Percentiles rank a stretch among this genome's conserved stretches.
Evolutionary conservation across 2,113 vertebrate species (phyloP).

Genomic region (Myrmophylax atrothorax): DNA sequence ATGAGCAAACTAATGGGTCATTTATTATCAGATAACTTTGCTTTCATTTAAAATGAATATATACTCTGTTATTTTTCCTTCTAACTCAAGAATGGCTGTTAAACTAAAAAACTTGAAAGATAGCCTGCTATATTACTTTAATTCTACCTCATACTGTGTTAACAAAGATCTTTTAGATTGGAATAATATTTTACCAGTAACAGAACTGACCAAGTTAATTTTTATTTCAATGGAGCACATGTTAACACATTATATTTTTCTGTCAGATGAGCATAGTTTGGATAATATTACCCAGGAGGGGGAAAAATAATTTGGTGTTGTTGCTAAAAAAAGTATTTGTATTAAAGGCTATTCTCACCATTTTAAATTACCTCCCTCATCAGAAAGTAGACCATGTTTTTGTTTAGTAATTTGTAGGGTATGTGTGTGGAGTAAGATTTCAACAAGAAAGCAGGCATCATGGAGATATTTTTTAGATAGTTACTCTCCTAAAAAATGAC

Average conservation of each 20-base stretch:
- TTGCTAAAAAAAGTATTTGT: neutral
- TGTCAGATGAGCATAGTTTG: neutral
- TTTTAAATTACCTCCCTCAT: neutral
- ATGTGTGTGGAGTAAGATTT: neutral
- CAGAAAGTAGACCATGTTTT: neutral
- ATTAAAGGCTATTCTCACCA: fast-evolving
- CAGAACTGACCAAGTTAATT: neutral
- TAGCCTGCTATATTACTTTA: neutral
- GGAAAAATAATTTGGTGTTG: fast-evolving
- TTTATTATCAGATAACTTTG: constrained; percentile 59
- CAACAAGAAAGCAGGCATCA: neutral
- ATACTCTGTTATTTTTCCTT: neutral
- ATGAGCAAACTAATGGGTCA: constrained; percentile 60
- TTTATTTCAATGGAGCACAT: neutral
- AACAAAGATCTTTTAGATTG: neutral
- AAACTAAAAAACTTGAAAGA: neutral
- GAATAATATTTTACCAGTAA: neutral
- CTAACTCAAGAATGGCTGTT: neutral
- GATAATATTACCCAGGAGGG: neutral
- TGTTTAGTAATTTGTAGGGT: neutral
- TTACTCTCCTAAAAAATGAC: neutral
- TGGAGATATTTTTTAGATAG: neutral
- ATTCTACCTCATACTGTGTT: neutral
- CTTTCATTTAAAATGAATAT: constrained; percentile 31
- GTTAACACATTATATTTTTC: neutral